Evolutionary conservation across 2,113 vertebrate genomes (phyloP).

Genomic region (Callaeas wilsoni): DNA sequence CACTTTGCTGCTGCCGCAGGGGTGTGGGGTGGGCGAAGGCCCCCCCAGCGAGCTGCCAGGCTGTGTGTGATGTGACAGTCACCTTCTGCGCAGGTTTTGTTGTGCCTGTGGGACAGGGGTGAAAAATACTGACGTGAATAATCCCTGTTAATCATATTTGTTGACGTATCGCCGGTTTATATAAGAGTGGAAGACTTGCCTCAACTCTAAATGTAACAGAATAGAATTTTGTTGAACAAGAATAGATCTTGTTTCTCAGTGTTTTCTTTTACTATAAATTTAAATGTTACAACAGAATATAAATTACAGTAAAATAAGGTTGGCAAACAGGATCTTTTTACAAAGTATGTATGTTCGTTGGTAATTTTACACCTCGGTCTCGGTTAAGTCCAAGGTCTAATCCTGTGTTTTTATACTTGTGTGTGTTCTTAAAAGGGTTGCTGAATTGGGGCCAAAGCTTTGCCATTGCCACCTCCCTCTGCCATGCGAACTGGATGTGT

Average conservation of each 20-base stretch:
- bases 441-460: constrained; percentile 34
- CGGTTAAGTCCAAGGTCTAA: background rate
- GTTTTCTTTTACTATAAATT: constrained; percentile 44
- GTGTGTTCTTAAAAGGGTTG: constrained; percentile 40
- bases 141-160: background rate
- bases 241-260: constrained; percentile 12
- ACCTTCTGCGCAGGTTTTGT: background rate
- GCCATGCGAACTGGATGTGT: constrained; percentile 18
- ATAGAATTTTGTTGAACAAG: constrained; percentile 8
- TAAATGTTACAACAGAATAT: constrained; percentile 52
- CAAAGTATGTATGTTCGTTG: background rate
- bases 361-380: constrained; percentile 19
- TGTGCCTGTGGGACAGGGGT: background rate
- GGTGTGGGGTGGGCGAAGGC: background rate
- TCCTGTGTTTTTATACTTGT: constrained; percentile 14
- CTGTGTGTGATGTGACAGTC: background rate
- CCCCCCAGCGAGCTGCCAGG: background rate
- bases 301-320: constrained; percentile 47
- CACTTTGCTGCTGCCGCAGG: background rate
- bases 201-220: background rate
- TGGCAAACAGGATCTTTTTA: constrained; percentile 41
- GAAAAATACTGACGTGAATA: background rate
- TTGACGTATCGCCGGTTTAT: background rate
- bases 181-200: background rate
- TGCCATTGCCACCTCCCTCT: constrained; percentile 3